These are phyloP conservation scores for Anniella stebbinsi DNA, from an alignment of 2,797 vertebrate genomes.

Conservation along the genomic window DNA sequence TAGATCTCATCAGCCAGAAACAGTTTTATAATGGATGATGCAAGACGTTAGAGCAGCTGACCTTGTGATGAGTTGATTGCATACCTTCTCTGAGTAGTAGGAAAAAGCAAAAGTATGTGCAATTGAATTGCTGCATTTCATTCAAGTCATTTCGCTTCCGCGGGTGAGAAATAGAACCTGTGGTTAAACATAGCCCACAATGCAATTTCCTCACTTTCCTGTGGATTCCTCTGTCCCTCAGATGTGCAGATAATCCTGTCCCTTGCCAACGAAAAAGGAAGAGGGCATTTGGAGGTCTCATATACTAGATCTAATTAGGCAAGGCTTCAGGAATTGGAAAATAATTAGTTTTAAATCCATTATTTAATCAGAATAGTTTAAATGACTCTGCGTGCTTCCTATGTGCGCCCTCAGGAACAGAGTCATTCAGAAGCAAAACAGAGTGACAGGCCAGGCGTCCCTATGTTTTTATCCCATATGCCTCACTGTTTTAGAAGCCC, in stretches of 20 bases:
- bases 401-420: neutral
- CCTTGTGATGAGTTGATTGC: neutral
- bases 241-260: neutral
- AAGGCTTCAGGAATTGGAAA: neutral
- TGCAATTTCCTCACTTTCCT: constrained; percentile 8
- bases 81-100: neutral
- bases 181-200: neutral
- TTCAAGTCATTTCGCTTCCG: neutral
- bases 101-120: neutral
- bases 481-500: neutral
- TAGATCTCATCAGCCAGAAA: neutral
- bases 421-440: neutral
- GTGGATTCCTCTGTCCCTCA: neutral
- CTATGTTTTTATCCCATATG: neutral
- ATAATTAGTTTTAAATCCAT: neutral
- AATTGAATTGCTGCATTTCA: constrained; percentile 5
- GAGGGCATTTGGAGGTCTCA: constrained; percentile 8
- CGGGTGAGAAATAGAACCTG: neutral
- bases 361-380: neutral
- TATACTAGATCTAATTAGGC: neutral
- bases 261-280: neutral
- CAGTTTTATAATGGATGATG: neutral
- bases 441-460: neutral
- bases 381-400: neutral
- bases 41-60: neutral